phyloP scores from a whole-genome alignment of 2,797 vertebrate genomes.

The Sardinella longiceps region DNA sequence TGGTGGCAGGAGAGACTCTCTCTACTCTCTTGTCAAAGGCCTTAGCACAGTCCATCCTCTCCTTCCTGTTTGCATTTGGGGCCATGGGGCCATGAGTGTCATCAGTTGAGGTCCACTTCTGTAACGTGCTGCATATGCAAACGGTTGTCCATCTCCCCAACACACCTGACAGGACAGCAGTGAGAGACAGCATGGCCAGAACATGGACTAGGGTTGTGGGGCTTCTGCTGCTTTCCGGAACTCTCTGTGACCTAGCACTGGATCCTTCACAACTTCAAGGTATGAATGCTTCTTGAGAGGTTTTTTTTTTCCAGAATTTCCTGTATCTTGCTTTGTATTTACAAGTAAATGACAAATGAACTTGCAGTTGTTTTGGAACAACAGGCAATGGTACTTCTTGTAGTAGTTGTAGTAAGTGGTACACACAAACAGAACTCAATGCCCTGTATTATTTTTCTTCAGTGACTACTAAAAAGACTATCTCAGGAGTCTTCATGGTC shows the following conservation, averaged over 20 bases:
- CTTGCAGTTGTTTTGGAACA: too few species aligned
- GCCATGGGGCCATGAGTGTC: background rate
- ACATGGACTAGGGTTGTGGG: slow-evolving; percentile 7
- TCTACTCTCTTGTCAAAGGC: slow-evolving; percentile 55
- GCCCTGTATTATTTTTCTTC: slow-evolving; percentile 3
- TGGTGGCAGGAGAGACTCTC: slow-evolving; percentile 5
- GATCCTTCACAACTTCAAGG: background rate
- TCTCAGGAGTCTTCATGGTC: slow-evolving; percentile 66
- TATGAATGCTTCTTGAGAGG: background rate
- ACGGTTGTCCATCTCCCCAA: background rate
- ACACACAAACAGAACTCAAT: too few species aligned
- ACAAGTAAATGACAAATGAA: background rate
- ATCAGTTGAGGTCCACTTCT: background rate
- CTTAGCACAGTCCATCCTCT: slow-evolving; percentile 67
- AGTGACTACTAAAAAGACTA: slow-evolving; percentile 46
- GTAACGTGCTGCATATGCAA: slow-evolving; percentile 20
- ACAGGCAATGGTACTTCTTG: too few species aligned
- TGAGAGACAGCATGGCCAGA: slow-evolving; percentile 54
- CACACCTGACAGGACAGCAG: slow-evolving; percentile 2
- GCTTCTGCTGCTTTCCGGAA: slow-evolving; percentile 36
- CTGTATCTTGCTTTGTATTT: slow-evolving; percentile 1
- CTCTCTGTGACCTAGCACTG: slow-evolving; percentile 23
- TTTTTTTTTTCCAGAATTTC: background rate
- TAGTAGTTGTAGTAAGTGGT: too few species aligned
- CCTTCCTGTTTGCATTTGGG: slow-evolving; percentile 69